Base-by-base conservation (phyloP, 1,140 invertebrate species). In the Microplitis mediator region DNA sequence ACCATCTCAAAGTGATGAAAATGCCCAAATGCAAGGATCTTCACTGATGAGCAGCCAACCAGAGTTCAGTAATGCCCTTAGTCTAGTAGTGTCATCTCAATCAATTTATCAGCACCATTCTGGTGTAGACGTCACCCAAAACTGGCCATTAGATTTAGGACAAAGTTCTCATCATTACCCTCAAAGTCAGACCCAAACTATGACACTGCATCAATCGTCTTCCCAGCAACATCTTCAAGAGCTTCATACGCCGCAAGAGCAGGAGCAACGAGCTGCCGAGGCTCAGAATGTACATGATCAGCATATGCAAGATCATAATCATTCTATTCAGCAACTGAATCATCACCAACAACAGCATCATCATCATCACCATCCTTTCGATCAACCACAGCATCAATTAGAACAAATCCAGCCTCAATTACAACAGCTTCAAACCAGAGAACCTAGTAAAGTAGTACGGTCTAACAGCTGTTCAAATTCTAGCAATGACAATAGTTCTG, bases 61-160 rank as follows among this genome's bases (percentile, higher is more conserved):
- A 1, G 75, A 81, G 23, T 81, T 80, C 54, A 65, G 74, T 1
- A 81, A 78, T 71, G 60, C 67, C 4, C 61, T 82, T 9, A 77
- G 77, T 69, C 71, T 86, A 13, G 66, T 77, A 58, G 73, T 80
- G 11, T 78, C 84, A 56, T 58, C 81, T 2, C 80, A 85, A 32
- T 76, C 82, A 45, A 67, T 72, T 75, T 84, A 74, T 84, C 81
- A 71, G 6, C 68, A 85, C 45, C 82, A 85, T 65, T 66, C 78
- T 51, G 75, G 72, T n/a, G 66, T 85, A 35, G 82, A 80, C 51
- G 79, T 85, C 34, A 69, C 81, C 3, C 85, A 85, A 69, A 85
- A 79, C 76, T 87, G 86, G 86, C 85, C 86, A 4, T 61, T 87
- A 52, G 85, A 86, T 78, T 75, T 86, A 35, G 85, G 84, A 14